These are phyloP conservation scores for Hypomesus transpacificus DNA, from an alignment of 2,113 vertebrate genomes.

Conservation along the genomic window DNA sequence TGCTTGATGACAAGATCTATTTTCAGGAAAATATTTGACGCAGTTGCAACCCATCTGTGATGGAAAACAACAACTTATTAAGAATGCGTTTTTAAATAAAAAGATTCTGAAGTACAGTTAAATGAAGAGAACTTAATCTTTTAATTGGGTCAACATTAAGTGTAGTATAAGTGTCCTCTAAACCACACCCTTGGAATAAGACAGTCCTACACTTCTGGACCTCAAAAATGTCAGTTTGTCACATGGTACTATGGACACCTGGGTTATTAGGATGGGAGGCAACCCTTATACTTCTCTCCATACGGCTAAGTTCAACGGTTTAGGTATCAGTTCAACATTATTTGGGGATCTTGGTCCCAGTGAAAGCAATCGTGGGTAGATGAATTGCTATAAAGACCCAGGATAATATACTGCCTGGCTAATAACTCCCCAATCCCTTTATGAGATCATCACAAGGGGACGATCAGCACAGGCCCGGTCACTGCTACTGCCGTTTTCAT, in stretches of 20 bases:
- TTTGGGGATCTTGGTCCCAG: constrained; percentile 29
- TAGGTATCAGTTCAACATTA: constrained; percentile 37
- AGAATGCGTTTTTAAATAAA: not conserved
- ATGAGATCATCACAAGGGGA: constrained; percentile 52
- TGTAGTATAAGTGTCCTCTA: too few species aligned
- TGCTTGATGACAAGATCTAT: not conserved
- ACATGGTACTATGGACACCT: too few species aligned
- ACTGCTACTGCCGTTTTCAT: constrained; percentile 46
- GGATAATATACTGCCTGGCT: constrained; percentile 42
- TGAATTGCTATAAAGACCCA: constrained; percentile 31
- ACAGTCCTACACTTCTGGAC: too few species aligned
- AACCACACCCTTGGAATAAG: too few species aligned
- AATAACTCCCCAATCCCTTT: constrained; percentile 49
- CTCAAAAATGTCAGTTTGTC: too few species aligned
- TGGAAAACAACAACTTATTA: not conserved
- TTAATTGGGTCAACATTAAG: too few species aligned
- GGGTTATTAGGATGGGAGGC: too few species aligned
- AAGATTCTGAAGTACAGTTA: not conserved
- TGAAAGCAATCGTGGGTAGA: constrained; percentile 11
- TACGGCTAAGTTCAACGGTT: constrained; percentile 22
- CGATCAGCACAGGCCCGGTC: constrained; percentile 48
- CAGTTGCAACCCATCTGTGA: not conserved
- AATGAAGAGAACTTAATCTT: too few species aligned
- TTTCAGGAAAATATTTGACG: not conserved
- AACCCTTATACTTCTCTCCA: constrained; percentile 51